A percentile compares a stretch with the other conserved stretches of the same genome.
These are phyloP conservation scores for Pagetopsis macropterus DNA, from an alignment of 2,797 vertebrate genomes.

Conservation along the genomic window DNA sequence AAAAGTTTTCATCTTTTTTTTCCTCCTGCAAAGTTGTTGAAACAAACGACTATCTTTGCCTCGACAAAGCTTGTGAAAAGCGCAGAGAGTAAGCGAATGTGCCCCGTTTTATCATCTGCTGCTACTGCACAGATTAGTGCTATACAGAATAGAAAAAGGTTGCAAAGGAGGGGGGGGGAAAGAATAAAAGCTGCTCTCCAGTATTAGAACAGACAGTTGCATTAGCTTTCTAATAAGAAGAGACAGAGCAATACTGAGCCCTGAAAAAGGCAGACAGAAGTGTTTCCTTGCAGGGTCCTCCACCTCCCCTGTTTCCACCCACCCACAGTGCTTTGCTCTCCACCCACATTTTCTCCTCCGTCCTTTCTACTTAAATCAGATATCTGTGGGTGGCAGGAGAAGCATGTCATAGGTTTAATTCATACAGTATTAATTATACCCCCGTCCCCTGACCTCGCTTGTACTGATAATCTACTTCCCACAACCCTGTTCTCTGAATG, in stretches of 20 bases:
- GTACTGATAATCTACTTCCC: conserved; percentile 78
- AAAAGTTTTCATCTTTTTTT: conserved; percentile 64
- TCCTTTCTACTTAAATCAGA: conserved; percentile 73
- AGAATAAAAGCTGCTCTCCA: conserved; percentile 82
- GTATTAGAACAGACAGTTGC: conserved; percentile 87
- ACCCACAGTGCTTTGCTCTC: conserved; percentile 57
- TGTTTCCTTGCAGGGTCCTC: conserved; percentile 45
- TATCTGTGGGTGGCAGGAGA: conserved; percentile 60
- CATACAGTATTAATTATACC: conserved; percentile 83
- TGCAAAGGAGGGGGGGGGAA: conserved; percentile 58
- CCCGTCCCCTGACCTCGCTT: conserved; percentile 65
- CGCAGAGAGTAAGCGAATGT: conserved; percentile 68
- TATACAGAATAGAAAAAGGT: conserved; percentile 79
- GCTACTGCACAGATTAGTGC: conserved; percentile 83
- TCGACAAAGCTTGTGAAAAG: conserved; percentile 66
- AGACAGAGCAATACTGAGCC: conserved; percentile 82
- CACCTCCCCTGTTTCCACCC: conserved; percentile 31
- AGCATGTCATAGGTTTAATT: conserved; percentile 82
- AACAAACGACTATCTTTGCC: conserved; percentile 65
- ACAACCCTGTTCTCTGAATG: conserved; percentile 67
- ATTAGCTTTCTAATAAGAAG: conserved; percentile 85
- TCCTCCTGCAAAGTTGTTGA: conserved; percentile 70
- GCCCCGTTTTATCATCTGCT: conserved; percentile 79
- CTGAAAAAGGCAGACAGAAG: conserved; percentile 65
- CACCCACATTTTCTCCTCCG: conserved; percentile 52